A percentile compares a stretch with the other conserved stretches of the same genome.
Conservation (phyloP, 2,888 invertebrate genomes). For the Phyto melanocephala region DNA sequence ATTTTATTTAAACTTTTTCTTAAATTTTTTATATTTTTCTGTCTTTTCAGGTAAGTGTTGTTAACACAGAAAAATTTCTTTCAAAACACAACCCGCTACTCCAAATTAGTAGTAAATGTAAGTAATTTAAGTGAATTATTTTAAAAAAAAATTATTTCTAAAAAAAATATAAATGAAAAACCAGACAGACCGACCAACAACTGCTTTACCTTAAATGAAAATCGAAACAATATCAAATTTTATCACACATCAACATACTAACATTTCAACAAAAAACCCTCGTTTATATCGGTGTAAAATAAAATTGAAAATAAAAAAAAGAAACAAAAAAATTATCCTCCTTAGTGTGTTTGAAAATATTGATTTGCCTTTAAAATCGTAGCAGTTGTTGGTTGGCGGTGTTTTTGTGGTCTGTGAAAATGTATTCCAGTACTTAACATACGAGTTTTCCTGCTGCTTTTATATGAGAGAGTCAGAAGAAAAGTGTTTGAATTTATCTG, state of each 20-base stretch:
- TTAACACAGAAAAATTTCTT: conserved; percentile 35
- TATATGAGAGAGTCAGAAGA: not conserved
- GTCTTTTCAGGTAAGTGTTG: conserved; percentile 59
- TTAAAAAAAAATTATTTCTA: not conserved
- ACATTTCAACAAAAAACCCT: conserved; percentile 40
- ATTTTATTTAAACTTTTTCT: conserved; percentile 18
- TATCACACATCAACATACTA: conserved; percentile 54
- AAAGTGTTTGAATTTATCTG: conserved; percentile 30
- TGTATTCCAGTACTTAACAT: not conserved
- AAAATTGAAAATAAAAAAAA: conserved; percentile 1
- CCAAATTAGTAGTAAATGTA: conserved; percentile 48
- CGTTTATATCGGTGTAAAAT: conserved; percentile 36
- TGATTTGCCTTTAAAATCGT: not conserved
- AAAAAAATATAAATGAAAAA: conserved; percentile 9
- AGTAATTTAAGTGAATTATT: conserved; percentile 54
- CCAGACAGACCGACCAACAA: no score
- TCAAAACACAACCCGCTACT: conserved; percentile 13
- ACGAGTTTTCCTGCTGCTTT: not conserved
- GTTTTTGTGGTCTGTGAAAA: conserved; percentile 11
- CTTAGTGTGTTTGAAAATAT: not conserved
- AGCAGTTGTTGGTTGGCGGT: not conserved
- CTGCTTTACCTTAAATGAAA: conserved; percentile 23
- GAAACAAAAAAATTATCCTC: no score
- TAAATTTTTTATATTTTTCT: conserved; percentile 9
- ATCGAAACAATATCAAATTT: conserved; percentile 50